Percentiles rank a stretch among this genome's conserved stretches.
Conservation (phyloP, 2,113 vertebrate genomes). For the Oreochromis niloticus region DNA sequence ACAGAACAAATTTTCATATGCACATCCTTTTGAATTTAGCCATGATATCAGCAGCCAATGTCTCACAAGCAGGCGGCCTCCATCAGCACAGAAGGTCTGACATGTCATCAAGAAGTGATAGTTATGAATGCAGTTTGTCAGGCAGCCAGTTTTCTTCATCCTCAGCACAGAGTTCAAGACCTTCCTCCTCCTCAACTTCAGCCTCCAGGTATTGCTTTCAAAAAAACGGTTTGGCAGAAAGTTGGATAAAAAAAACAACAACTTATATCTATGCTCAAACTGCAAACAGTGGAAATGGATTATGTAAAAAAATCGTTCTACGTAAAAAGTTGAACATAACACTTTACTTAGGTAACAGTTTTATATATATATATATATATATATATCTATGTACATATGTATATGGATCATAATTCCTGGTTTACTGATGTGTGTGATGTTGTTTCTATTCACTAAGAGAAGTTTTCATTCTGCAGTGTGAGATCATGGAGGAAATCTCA, state of each 20-base stretch:
- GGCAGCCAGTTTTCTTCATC: slow-evolving; percentile 29
- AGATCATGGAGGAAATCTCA: slow-evolving; percentile 33
- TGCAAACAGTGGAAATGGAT: not conserved
- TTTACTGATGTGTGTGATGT: not conserved
- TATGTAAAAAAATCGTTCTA: not conserved
- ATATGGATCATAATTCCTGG: not conserved
- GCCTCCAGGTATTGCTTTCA: slow-evolving; percentile 17
- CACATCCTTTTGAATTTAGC: not conserved
- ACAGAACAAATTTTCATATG: not conserved
- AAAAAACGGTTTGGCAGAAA: not conserved
- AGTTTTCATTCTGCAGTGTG: slow-evolving; percentile 8
- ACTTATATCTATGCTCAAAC: not conserved
- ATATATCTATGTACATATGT: no score
- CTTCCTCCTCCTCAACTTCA: slow-evolving; percentile 39
- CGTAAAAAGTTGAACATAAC: no score
- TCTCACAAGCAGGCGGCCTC: slow-evolving; percentile 10
- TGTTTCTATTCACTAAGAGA: not conserved
- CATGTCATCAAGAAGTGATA: slow-evolving; percentile 7
- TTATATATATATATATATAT: no score
- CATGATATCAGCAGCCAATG: not conserved
- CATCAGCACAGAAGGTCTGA: slow-evolving; percentile 6
- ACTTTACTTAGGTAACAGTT: no score
- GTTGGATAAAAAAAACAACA: not conserved
- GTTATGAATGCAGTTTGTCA: slow-evolving; percentile 20
- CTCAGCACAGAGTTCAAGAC: slow-evolving; percentile 34